Conservation (phyloP, 2,113 vertebrate genomes). For the Paedocypris sp. region DNA sequence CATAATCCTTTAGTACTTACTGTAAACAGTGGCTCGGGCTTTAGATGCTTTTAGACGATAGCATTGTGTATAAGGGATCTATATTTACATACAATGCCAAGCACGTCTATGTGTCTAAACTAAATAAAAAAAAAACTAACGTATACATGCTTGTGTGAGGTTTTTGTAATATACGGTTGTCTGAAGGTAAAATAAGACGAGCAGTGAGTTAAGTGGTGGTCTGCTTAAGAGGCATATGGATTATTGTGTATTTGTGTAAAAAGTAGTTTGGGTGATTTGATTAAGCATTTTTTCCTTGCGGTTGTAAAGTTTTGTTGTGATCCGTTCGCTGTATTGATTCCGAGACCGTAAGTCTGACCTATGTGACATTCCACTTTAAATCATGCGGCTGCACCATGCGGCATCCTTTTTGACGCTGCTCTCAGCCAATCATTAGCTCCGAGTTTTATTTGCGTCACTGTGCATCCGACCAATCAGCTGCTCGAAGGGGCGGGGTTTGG, state of each 20-base stretch:
- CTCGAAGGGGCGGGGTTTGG: conserved; percentile 50
- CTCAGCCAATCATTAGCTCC: conserved; percentile 44
- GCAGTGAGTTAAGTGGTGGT: too few relatives aligned
- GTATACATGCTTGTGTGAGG: too few relatives aligned
- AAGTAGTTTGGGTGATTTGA: conserved; percentile 35
- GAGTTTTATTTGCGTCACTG: conserved; percentile 46
- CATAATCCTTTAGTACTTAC: conserved; percentile 39
- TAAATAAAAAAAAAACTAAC: too few relatives aligned
- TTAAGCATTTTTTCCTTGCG: too few relatives aligned
- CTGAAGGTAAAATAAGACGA: too few relatives aligned
- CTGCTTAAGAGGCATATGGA: too few relatives aligned
- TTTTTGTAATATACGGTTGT: too few relatives aligned
- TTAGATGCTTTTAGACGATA: conserved; percentile 23
- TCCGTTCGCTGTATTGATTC: too few relatives aligned
- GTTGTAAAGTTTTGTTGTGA: too few relatives aligned
- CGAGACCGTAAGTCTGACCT: conserved; percentile 50
- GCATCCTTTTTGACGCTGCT: conserved; percentile 47
- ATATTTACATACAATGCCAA: too few relatives aligned
- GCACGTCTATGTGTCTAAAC: too few relatives aligned
- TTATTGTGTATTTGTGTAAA: too few relatives aligned
- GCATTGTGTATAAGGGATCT: neutral
- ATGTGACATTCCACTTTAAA: conserved; percentile 66
- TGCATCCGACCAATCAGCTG: conserved; percentile 41
- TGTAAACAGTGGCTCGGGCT: conserved; percentile 51
- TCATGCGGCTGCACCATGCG: conserved; percentile 65